Conservation (phyloP, 2,797 vertebrate species). For the Acanthopagrus latus region DNA sequence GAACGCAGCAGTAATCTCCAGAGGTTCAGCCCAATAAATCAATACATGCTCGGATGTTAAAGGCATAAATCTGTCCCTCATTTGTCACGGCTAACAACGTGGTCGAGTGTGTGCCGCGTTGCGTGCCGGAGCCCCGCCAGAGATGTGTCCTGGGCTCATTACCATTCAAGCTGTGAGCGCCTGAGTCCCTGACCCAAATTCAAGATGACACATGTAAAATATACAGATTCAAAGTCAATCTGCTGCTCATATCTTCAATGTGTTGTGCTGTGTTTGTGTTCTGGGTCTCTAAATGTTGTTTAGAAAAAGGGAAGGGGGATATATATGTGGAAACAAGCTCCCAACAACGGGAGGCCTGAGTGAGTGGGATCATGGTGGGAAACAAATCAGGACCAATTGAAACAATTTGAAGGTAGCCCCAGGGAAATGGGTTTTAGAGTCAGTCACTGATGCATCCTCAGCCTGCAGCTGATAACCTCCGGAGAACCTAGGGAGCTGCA, state of each 20-base stretch:
- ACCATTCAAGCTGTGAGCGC: constrained; percentile 63
- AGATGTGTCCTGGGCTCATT: constrained; percentile 67
- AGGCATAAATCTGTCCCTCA: constrained; percentile 65
- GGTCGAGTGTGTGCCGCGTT: constrained; percentile 24
- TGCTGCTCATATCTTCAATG: constrained; percentile 48
- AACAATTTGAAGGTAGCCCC: constrained; percentile 58
- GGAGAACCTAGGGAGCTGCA: constrained; percentile 40
- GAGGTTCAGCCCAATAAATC: constrained; percentile 67
- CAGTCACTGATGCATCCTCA: constrained; percentile 54
- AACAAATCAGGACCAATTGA: constrained; percentile 60
- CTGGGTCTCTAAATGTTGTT: constrained; percentile 37
- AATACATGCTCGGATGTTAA: constrained; percentile 58
- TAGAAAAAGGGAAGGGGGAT: constrained; percentile 27
- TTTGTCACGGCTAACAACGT: constrained; percentile 66
- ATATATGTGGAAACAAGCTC: constrained; percentile 52
- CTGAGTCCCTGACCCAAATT: constrained; percentile 76
- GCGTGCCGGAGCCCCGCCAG: constrained; percentile 34
- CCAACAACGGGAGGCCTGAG: constrained; percentile 38
- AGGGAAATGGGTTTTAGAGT: constrained; percentile 63
- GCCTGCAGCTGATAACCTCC: constrained; percentile 47
- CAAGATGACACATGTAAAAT: constrained; percentile 71
- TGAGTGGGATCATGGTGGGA: constrained; percentile 49
- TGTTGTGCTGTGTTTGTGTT: constrained; percentile 23
- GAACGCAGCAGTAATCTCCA: constrained; percentile 45
- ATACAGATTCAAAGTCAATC: constrained; percentile 64